Base-by-base conservation (phyloP, 2,113 vertebrate genomes). In the Callaeas wilsoni region DNA sequence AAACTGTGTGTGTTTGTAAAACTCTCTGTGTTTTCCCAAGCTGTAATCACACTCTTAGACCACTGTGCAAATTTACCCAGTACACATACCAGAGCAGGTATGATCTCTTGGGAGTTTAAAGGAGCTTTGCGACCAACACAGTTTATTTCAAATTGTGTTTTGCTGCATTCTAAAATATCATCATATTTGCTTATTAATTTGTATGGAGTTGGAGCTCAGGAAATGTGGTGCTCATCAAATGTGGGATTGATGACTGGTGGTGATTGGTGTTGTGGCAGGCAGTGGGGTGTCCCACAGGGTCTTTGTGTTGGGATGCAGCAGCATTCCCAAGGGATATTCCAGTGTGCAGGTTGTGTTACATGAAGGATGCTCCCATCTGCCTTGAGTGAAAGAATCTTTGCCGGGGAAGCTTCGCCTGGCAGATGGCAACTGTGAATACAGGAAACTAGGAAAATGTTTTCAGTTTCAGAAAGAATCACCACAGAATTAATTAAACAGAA, bases 21-120 rank as follows among this genome's bases (percentile, higher is more conserved):
- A 64, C 41, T 10, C 10, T 71, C 3, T 81, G 25, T 76, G 25
- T 78, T 89, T 96, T 93, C 49, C 49, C 27, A 60, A 63, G 70
- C 65, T 94, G 57, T 90, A 94, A 91, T 87, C 81, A 75, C 42
- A 60, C 57, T 84, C 78, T 87, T 78, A 71, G 74, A 26, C 62
- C 11, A 19, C 62, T 93, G 82, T 85, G 82, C 69, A 90, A 84
- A 94, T 94, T 91, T 95, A 87, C 69, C 62, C 64, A 63, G 79
- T 29, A 60, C 56, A 33, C 42, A 37, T 1, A 12, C 50, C 2
- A 7, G 75, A 83, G 75, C 41, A 80, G 52, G 57, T 82, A 21
- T 11, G 27, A 73, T 67, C 92, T 70, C 39, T 23, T 22, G 53
- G n/a, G 84, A 76, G 6, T 80, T 71, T 76, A 55, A 84, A 85